phyloP scores from a whole-genome alignment of 2,113 vertebrate genomes.

The Trochalopteron elliotii region DNA sequence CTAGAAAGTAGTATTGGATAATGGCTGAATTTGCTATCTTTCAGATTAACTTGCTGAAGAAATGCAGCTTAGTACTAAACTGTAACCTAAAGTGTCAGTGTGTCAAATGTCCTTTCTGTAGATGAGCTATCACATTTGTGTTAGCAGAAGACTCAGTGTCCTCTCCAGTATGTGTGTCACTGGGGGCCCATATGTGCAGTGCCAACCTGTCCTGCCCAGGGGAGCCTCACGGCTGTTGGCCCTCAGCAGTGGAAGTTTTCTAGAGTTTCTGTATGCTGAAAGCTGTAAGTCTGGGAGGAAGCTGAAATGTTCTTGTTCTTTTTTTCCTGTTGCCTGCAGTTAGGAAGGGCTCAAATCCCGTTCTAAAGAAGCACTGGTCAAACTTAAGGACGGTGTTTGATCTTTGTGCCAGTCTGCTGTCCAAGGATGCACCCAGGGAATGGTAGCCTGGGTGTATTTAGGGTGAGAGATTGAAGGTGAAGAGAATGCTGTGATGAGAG shows the following conservation, averaged over 20 bases:
- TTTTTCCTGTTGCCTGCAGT: background rate
- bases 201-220: background rate
- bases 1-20: background rate
- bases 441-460: background rate
- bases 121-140: background rate
- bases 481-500: background rate
- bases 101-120: background rate
- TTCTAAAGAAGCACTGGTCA: background rate
- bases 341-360: background rate
- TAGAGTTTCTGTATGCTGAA: background rate
- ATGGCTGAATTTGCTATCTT: background rate
- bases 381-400: background rate
- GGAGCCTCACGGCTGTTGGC: background rate
- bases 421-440: background rate
- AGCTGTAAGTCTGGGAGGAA: background rate
- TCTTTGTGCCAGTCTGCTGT: background rate
- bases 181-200: background rate
- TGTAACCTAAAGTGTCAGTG: background rate
- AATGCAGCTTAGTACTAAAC: background rate
- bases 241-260: background rate
- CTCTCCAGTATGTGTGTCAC: accelerated
- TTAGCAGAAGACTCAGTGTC: background rate
- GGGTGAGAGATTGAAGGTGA: background rate
- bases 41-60: background rate
- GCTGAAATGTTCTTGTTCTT: accelerated